These are phyloP conservation scores for Atta texana DNA, from an alignment of 1,140 invertebrate species.

Conservation along the genomic window DNA sequence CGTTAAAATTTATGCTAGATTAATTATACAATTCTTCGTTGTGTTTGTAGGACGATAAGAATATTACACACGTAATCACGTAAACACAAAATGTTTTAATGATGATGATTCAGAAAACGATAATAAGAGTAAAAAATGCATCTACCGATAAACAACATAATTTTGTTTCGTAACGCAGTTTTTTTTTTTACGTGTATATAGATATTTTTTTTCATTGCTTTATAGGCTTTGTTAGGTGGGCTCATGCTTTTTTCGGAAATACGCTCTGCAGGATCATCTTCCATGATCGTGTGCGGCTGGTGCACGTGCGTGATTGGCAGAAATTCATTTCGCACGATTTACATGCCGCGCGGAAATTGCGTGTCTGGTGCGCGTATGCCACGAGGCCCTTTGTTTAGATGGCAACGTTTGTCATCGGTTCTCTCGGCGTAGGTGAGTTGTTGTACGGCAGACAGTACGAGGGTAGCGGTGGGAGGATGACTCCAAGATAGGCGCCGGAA, in stretches of 20 bases:
- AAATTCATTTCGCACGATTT: slow-evolving; percentile 81
- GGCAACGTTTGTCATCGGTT: slow-evolving; percentile 74
- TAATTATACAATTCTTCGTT: not conserved
- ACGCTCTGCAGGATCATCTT: slow-evolving; percentile 3
- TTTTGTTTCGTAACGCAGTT: slow-evolving; percentile 24
- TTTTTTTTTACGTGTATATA: not conserved
- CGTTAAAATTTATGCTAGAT: not conserved
- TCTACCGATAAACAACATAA: slow-evolving; percentile 13
- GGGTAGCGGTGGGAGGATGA: slow-evolving; percentile 26
- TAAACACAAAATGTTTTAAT: not conserved
- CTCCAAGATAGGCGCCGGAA: slow-evolving; percentile 49
- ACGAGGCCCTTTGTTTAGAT: slow-evolving; percentile 75
- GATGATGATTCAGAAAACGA: not conserved
- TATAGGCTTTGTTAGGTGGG: slow-evolving; percentile 43
- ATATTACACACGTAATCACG: not conserved
- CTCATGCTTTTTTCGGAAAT: slow-evolving; percentile 56
- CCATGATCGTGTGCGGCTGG: slow-evolving; percentile 59
- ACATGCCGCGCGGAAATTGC: slow-evolving; percentile 77
- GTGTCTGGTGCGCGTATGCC: slow-evolving; percentile 71
- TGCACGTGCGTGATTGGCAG: slow-evolving; percentile 78
- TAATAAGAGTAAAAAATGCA: not conserved
- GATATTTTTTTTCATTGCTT: slow-evolving; percentile 39
- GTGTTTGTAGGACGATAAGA: not conserved
- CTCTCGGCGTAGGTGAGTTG: slow-evolving; percentile 65
- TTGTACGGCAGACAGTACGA: slow-evolving; percentile 50